Evolutionary conservation across 2,797 vertebrate genomes (phyloP), one percentile per base, ranked within the genome.

Genomic region (Bradypodion ventrale): DNA sequence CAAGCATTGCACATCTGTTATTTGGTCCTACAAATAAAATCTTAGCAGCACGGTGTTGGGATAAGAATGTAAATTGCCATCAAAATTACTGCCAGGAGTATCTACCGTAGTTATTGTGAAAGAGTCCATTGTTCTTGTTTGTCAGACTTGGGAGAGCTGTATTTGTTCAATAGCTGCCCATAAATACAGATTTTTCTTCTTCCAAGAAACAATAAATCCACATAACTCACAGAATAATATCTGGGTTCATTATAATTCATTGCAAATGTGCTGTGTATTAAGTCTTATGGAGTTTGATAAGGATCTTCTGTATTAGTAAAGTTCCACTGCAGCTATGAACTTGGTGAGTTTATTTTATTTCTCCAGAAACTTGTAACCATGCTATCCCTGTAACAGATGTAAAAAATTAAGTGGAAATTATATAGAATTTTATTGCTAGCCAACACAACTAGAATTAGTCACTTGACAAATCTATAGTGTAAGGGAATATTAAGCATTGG

Each of bases 111-210:
- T 86, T 90, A 87, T 80, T 87, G 85, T 75, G 86, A 85, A 93
- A 92, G n/a, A n/a, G 91, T 94, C 93, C 87, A 93, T 92, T 87
- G 92, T 89, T 94, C 90, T 93, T 87, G 93, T 94, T 94, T 91
- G 87, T 82, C 91, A 90, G 92, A 85, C 92, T 84, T 88, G 85
- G 85, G 88, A 92, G 90, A 76, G 83, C 83, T 89, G 82, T 86
- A 73, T 81, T 87, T 83, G 84, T 83, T 89, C 85, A 92, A 69
- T 93, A 92, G 89, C 87, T 89, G 92, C 89, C 89, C 89, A 94
- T 91, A 92, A 93, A 94, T 94, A 93, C 84, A 93, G 85, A 92
- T 92, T 93, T 93, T 88, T 91, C 87, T 88, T 91, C 89, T 87
- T 87, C 89, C 87, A 88, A 88, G 85, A 91, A 93, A 92, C 89